Evolutionary conservation across 2,113 vertebrate genomes (phyloP).

Genomic region (Apus apus): DNA sequence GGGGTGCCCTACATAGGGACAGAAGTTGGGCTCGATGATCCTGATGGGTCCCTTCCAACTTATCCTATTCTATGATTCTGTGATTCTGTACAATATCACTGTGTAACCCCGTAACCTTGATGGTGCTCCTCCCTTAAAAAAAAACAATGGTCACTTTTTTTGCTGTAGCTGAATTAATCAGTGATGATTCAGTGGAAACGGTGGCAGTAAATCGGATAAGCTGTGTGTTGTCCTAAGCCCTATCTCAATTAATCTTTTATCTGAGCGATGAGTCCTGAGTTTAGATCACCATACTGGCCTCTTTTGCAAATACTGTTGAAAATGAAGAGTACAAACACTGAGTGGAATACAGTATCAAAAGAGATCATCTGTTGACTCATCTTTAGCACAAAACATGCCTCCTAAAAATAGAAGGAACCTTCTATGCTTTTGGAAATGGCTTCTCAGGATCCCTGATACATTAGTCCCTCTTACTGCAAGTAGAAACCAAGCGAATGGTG

Average conservation of each 20-base stretch:
- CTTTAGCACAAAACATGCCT: background rate
- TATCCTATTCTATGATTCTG: no score
- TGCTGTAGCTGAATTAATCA: background rate
- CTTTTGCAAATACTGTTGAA: background rate
- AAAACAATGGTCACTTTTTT: background rate
- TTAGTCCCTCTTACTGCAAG: background rate
- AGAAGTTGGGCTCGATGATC: no score
- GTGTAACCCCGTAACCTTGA: background rate
- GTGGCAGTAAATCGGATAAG: background rate
- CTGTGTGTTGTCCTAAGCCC: background rate
- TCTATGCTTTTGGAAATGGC: background rate
- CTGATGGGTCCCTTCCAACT: no score
- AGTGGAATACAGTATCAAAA: background rate
- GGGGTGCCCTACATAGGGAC: no score
- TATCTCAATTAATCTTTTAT: constrained; percentile 4
- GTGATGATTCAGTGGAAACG: background rate
- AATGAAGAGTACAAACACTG: background rate
- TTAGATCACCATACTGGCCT: background rate
- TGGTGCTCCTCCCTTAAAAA: background rate
- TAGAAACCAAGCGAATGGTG: background rate
- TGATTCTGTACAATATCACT: background rate
- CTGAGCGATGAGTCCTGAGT: background rate
- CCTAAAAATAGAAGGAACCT: background rate
- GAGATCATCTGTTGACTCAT: background rate
- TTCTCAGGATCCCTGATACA: background rate